Percentiles rank a stretch among this genome's conserved stretches.
Evolutionary conservation across 37 sponge, comb jelly and placozoan species (phyloP).

Genomic region (Beroe ovata): DNA sequence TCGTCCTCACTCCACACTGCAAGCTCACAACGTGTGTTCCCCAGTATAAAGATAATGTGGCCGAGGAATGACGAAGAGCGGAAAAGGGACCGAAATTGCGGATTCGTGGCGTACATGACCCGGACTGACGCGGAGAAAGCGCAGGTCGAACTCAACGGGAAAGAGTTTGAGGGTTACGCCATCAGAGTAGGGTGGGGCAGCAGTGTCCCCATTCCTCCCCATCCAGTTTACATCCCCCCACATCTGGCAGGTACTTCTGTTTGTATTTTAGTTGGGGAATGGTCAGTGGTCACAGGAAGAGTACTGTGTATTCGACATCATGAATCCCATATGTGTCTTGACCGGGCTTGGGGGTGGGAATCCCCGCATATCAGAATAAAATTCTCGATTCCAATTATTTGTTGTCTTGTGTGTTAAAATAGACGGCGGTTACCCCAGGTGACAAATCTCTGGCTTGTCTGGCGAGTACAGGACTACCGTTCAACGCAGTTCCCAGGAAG

Average conservation of each 20-base stretch:
- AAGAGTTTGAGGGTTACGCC: constrained; percentile 92
- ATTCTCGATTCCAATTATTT: too few relatives aligned
- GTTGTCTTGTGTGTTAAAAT: too few relatives aligned
- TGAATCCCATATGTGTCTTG: too few relatives aligned
- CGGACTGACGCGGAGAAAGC: constrained; percentile 84
- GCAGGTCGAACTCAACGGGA: constrained; percentile 68
- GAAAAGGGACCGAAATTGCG: constrained; percentile 89
- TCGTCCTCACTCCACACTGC: too few relatives aligned
- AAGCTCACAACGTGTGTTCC: too few relatives aligned
- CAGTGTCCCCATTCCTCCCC: constrained; percentile 91
- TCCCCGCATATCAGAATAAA: too few relatives aligned
- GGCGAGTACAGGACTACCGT: constrained; percentile 75
- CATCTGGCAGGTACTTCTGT: constrained; percentile 65
- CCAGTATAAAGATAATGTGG: constrained; percentile 99
- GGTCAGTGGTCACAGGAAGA: too few relatives aligned
- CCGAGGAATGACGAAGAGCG: constrained; percentile 97
- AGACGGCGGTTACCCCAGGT: not conserved
- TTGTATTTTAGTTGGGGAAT: too few relatives aligned
- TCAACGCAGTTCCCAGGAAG: constrained; percentile 81
- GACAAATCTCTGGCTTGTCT: not conserved
- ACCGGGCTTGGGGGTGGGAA: too few relatives aligned
- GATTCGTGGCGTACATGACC: constrained; percentile 99
- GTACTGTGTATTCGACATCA: too few relatives aligned
- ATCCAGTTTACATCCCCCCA: constrained; percentile 87
- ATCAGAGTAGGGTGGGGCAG: constrained; percentile 97